Percentiles rank a stretch among this genome's conserved stretches.
phyloP scores from a whole-genome alignment of 2,888 invertebrate genomes.

The Euphydryas editha region DNA sequence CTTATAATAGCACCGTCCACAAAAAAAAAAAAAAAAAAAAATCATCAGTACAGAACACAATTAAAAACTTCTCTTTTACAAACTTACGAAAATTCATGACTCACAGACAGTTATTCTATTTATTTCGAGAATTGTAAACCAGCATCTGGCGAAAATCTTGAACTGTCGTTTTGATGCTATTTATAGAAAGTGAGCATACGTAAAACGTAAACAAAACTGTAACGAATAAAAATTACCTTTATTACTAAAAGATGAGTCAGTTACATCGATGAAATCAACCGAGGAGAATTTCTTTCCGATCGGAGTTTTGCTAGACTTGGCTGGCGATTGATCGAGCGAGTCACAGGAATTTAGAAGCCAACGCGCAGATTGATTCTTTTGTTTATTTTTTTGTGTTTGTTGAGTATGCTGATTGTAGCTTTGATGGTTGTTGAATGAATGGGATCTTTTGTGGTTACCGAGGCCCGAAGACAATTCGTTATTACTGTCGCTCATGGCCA shows the following conservation, averaged over 20 bases:
- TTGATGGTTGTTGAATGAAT: slow-evolving; percentile 88
- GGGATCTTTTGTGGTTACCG: slow-evolving; percentile 87
- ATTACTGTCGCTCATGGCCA: slow-evolving; percentile 86
- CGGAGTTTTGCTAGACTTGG: slow-evolving; percentile 75
- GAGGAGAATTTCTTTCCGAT: slow-evolving; percentile 84
- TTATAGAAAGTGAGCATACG: slow-evolving; percentile 31
- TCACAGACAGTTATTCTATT: slow-evolving; percentile 33
- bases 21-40: not conserved
- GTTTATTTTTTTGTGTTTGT: slow-evolving; percentile 84
- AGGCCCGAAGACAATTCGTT: slow-evolving; percentile 78
- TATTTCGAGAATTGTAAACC: slow-evolving; percentile 37
- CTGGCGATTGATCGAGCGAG: slow-evolving; percentile 76
- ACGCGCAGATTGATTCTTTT: slow-evolving; percentile 83
- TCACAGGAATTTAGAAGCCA: slow-evolving; percentile 81
- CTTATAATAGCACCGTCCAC: not conserved
- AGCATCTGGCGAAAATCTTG: slow-evolving; percentile 41
- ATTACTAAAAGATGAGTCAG: slow-evolving; percentile 79
- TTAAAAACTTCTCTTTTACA: not conserved
- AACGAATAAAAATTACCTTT: slow-evolving; percentile 32
- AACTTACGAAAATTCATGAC: slow-evolving; percentile 20
- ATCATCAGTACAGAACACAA: not conserved
- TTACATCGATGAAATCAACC: slow-evolving; percentile 80
- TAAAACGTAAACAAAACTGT: slow-evolving; percentile 22
- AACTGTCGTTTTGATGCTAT: slow-evolving; percentile 38
- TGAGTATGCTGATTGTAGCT: slow-evolving; percentile 86